phyloP scores from a whole-genome alignment of 2,888 invertebrate genomes.

The Sacculina carcini region DNA sequence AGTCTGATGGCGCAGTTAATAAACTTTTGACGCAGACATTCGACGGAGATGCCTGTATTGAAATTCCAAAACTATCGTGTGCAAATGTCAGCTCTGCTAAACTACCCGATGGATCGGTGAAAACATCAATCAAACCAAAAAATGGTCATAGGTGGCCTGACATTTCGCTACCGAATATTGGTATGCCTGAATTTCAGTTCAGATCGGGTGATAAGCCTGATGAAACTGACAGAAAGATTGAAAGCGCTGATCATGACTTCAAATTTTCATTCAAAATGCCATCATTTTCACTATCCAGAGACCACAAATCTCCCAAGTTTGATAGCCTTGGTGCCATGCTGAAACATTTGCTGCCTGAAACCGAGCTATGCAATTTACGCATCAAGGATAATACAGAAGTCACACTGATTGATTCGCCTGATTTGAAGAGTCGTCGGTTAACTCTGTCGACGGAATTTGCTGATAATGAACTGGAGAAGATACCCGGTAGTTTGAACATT shows the following conservation, averaged over 20 bases:
- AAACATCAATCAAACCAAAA: not conserved
- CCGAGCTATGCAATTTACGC: not conserved
- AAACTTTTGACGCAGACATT: not conserved
- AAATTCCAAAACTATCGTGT: constrained; percentile 3
- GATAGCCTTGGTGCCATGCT: not conserved
- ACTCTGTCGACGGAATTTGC: not conserved
- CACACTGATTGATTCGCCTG: not conserved
- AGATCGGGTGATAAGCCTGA: not conserved
- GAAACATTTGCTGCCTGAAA: not conserved
- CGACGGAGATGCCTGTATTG: constrained; percentile 5
- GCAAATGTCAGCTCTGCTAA: constrained; percentile 6
- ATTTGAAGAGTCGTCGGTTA: not conserved
- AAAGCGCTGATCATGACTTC: not conserved
- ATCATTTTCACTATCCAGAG: not conserved
- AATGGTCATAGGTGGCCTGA: not conserved
- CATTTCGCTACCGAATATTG: not conserved
- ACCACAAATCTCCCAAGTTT: not conserved
- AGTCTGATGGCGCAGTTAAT: not conserved
- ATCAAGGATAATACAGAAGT: not conserved
- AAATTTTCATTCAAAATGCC: not conserved
- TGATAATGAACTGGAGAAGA: not conserved
- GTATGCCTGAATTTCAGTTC: not conserved
- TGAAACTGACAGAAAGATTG: not conserved
- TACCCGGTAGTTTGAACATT: not conserved
- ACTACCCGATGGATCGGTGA: not conserved